phyloP scores from a whole-genome alignment of 2,888 invertebrate species.

The Stenolophus ochropezus region DNA sequence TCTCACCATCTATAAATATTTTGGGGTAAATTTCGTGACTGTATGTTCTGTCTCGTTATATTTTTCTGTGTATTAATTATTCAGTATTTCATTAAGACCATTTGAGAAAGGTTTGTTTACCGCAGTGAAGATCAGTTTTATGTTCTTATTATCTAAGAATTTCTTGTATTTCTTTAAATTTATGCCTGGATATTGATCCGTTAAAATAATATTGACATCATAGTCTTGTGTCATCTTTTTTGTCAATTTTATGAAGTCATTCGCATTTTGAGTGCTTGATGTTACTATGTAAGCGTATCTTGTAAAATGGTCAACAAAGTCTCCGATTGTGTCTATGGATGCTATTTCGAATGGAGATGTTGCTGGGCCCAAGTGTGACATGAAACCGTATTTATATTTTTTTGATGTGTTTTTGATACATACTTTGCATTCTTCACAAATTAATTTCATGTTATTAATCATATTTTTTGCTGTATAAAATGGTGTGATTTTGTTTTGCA shows the following conservation, averaged over 20 bases:
- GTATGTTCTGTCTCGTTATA: conserved; percentile 65
- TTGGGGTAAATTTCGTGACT: conserved; percentile 62
- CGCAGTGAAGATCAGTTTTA: conserved; percentile 62
- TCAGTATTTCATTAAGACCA: conserved; percentile 63
- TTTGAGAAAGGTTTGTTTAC: conserved; percentile 63
- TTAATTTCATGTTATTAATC: not conserved
- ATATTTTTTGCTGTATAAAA: not conserved
- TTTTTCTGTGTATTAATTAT: conserved; percentile 63
- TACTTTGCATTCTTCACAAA: not conserved
- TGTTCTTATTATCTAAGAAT: conserved; percentile 61
- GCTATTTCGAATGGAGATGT: not conserved
- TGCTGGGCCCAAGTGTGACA: conserved; percentile 66
- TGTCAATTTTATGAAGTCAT: conserved; percentile 14
- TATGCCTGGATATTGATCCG: conserved; percentile 63
- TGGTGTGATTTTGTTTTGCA: conserved; percentile 6
- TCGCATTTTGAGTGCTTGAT: conserved; percentile 1
- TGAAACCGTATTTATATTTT: conserved; percentile 62
- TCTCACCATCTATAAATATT: conserved; percentile 53
- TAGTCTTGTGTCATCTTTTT: conserved; percentile 2
- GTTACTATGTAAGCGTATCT: conserved; percentile 56
- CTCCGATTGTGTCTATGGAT: not conserved
- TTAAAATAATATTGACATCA: conserved; percentile 54
- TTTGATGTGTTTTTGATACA: conserved; percentile 63
- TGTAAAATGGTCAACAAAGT: conserved; percentile 25
- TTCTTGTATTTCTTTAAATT: conserved; percentile 63